phyloP scores from a whole-genome alignment of 2,113 vertebrate species.

The Pongo abelii region DNA sequence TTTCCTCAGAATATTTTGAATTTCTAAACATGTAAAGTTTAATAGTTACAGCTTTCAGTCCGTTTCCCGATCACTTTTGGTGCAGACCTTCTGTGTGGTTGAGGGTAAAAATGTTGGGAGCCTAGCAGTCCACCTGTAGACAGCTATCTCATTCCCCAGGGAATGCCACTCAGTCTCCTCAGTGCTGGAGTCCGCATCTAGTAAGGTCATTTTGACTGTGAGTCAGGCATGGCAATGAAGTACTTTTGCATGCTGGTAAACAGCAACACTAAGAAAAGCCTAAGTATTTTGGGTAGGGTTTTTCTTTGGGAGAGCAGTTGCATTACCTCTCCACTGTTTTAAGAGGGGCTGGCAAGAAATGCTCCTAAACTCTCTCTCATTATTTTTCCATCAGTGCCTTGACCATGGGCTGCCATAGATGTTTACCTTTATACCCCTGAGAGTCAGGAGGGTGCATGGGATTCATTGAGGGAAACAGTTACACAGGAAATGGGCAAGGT shows the following conservation, averaged over 20 bases:
- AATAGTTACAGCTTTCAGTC: not conserved
- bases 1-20: not conserved
- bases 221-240: not conserved
- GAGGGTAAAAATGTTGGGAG: not conserved
- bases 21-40: not conserved
- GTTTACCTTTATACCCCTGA: not conserved
- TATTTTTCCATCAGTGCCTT: not conserved
- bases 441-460: not conserved
- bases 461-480: not conserved
- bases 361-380: too few species aligned
- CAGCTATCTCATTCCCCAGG: not conserved
- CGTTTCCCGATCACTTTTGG: not conserved
- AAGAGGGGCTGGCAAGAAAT: not conserved
- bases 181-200: not conserved
- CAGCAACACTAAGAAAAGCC: not conserved
- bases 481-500: not conserved
- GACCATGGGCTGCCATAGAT: not conserved
- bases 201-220: not conserved
- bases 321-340: not conserved
- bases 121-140: not conserved
- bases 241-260: not conserved
- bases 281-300: not conserved
- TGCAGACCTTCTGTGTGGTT: not conserved
- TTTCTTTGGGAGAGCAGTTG: not conserved
- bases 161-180: not conserved